A percentile compares a stretch with the other conserved stretches of the same genome.
Evolutionary conservation across 2,113 vertebrate genomes (phyloP).

Genomic region (Sylvicapra grimmia): DNA sequence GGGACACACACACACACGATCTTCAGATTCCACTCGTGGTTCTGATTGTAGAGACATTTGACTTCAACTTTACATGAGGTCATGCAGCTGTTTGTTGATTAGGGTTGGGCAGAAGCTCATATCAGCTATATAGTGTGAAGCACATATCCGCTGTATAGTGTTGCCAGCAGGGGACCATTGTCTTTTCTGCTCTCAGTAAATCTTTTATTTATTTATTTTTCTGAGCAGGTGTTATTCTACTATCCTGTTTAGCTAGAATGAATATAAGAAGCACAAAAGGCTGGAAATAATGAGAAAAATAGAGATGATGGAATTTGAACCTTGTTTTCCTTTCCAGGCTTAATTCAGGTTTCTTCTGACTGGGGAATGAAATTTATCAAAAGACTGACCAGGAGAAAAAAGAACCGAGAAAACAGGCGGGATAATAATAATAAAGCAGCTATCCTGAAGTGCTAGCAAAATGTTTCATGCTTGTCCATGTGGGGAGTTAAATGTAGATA

Average conservation of each 20-base stretch:
- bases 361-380: conserved; percentile 10
- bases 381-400: conserved; percentile 27
- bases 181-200: background rate
- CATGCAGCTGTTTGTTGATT: background rate
- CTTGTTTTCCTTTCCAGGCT: background rate
- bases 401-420: background rate
- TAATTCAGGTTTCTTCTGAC: conserved; percentile 31
- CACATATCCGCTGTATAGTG: background rate
- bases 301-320: conserved; percentile 4
- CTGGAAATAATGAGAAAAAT: conserved; percentile 23
- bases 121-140: background rate
- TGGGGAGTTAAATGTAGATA: background rate
- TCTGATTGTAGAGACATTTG: background rate
- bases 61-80: background rate
- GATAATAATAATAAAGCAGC: background rate
- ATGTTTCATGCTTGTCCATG: background rate
- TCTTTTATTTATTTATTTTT: background rate
- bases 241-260: background rate
- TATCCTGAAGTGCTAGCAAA: background rate
- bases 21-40: background rate
- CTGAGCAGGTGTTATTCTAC: background rate
- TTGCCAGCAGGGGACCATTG: background rate
- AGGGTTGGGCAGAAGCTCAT: background rate
- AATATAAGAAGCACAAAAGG: background rate
- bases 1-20: background rate